Percentiles rank a stretch among this genome's conserved stretches.
Conservation (phyloP, 2,888 invertebrate genomes). For the Lasiommata megera region DNA sequence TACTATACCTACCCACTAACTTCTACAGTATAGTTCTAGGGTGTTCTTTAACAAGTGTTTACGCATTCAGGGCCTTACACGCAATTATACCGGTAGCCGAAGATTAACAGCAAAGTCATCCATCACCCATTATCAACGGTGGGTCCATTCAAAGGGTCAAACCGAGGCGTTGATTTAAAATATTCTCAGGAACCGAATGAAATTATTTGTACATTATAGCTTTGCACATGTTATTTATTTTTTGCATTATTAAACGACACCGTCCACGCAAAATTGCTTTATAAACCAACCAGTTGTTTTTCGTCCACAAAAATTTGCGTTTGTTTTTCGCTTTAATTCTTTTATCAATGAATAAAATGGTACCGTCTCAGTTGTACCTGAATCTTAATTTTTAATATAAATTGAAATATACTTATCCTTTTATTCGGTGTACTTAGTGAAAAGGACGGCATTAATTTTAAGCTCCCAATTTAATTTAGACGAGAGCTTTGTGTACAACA, state of each 20-base stretch:
- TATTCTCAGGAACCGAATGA: conserved; percentile 24
- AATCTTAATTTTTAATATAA: no score
- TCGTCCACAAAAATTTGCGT: background rate
- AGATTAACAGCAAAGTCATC: conserved; percentile 51
- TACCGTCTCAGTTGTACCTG: no score
- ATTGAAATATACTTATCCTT: no score
- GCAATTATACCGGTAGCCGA: conserved; percentile 50
- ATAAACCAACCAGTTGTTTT: background rate
- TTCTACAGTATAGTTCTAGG: no score
- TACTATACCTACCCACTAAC: no score
- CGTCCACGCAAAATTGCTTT: background rate
- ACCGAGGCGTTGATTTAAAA: conserved; percentile 28
- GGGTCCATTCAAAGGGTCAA: conserved; percentile 34
- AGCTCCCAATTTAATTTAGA: no score
- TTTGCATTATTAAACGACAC: background rate
- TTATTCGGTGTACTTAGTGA: no score
- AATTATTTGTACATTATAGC: conserved; percentile 13
- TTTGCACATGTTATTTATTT: background rate
- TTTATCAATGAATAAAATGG: background rate
- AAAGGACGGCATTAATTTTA: no score
- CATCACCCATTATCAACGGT: conserved; percentile 45
- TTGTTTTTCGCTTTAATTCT: background rate
- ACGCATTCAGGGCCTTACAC: conserved; percentile 32
- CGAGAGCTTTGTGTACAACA: no score
- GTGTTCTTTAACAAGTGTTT: no score